Conservation (phyloP, 2,888 invertebrate genomes). For the Trypoxylon attenuatum region DNA sequence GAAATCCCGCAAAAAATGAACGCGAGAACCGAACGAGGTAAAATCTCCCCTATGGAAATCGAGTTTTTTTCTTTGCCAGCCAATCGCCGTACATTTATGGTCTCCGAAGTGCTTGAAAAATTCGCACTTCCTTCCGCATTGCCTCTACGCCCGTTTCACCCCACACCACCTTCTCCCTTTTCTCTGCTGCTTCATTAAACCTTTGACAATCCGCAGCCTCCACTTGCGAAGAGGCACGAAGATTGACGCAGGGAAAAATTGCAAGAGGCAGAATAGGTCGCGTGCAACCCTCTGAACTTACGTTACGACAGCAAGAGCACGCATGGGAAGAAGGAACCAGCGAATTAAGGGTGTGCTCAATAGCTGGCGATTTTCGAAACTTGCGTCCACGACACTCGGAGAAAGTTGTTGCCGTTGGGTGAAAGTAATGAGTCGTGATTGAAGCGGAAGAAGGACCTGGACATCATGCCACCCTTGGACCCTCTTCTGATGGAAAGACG, state of each 20-base stretch:
- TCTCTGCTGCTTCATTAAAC: conserved; percentile 14
- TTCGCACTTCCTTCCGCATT: conserved; percentile 21
- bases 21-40: conserved; percentile 18
- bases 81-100: conserved; percentile 20
- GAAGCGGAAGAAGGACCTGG: conserved; percentile 51
- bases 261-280: too few relatives aligned
- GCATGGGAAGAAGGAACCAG: background rate
- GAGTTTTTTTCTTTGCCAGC: conserved; percentile 21
- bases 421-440: conserved; percentile 64
- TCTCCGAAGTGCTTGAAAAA: conserved; percentile 24
- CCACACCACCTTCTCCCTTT: conserved; percentile 20
- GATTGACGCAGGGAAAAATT: background rate
- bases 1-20: conserved; percentile 8
- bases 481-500: conserved; percentile 18
- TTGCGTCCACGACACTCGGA: background rate
- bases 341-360: too few relatives aligned
- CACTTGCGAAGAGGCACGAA: conserved; percentile 2
- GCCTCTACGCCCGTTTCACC: background rate
- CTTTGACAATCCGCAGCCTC: conserved; percentile 1
- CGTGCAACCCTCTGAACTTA: too few relatives aligned
- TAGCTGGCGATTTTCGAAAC: background rate
- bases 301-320: too few relatives aligned
- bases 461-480: conserved; percentile 16
- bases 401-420: conserved; percentile 61
- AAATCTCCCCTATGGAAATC: conserved; percentile 30